Evolutionary conservation across 2,113 vertebrate species (phyloP).

Genomic region (Hyaena hyaena): DNA sequence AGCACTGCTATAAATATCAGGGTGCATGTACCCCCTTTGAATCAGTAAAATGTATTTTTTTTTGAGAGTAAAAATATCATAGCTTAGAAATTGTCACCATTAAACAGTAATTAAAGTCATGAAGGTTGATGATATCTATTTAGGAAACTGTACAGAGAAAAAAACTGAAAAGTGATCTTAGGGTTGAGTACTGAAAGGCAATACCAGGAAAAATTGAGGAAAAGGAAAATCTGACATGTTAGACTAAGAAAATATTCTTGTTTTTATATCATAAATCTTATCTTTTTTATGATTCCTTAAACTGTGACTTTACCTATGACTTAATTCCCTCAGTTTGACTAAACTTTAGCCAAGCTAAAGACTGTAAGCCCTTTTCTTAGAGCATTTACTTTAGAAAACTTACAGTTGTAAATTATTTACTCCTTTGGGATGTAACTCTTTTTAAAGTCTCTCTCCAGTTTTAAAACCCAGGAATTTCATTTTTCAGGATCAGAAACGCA

Average conservation of each 20-base stretch:
- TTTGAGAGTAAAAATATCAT: not conserved
- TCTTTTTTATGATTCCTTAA: not conserved
- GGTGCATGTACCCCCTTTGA: no score
- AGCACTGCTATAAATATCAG: no score
- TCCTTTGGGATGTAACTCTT: not conserved
- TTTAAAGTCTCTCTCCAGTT: not conserved
- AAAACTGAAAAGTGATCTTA: not conserved
- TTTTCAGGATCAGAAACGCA: not conserved
- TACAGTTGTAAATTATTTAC: not conserved
- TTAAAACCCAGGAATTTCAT: not conserved
- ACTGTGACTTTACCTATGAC: not conserved
- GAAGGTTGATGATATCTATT: not conserved
- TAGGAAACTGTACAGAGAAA: not conserved
- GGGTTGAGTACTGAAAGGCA: not conserved
- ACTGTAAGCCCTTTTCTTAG: not conserved
- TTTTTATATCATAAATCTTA: not conserved
- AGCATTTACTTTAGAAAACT: not conserved
- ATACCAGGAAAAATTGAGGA: not conserved
- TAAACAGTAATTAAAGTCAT: constrained; percentile 6
- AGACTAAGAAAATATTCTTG: not conserved
- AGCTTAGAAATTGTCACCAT: not conserved
- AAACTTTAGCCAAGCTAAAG: not conserved
- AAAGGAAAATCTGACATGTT: not conserved
- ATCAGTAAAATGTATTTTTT: not conserved
- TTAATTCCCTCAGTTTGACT: not conserved